Evolutionary conservation across 2,113 vertebrate species (phyloP).

Genomic region (Megaceryle torquata): DNA sequence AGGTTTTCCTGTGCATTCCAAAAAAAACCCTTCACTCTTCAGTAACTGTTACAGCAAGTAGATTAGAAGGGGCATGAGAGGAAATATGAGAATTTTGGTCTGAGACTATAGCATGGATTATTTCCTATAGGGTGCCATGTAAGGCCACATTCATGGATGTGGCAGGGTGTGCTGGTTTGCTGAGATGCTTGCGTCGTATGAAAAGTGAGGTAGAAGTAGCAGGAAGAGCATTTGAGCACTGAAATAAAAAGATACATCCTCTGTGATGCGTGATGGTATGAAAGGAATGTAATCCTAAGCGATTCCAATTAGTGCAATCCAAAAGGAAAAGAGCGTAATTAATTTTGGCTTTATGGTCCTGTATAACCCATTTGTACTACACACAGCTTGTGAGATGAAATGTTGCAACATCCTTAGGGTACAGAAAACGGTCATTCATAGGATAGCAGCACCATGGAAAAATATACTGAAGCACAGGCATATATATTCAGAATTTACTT

Average conservation of each 20-base stretch:
- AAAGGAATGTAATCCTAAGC: neutral
- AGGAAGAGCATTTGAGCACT: neutral
- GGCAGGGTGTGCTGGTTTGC: constrained; percentile 26
- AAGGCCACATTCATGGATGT: neutral
- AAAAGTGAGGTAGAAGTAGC: neutral
- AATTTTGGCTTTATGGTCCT: neutral
- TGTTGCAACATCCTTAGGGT: neutral
- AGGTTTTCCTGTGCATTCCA: neutral
- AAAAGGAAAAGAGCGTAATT: neutral
- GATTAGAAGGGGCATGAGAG: neutral
- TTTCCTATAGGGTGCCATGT: constrained; percentile 11
- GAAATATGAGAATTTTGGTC: constrained; percentile 13
- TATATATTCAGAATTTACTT: neutral
- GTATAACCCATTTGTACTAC: neutral
- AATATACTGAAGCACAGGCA: neutral
- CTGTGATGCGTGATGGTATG: neutral
- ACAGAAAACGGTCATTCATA: neutral
- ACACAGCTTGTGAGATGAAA: neutral
- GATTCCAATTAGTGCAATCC: neutral
- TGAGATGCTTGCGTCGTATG: neutral
- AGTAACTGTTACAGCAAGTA: neutral
- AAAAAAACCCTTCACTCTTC: neutral
- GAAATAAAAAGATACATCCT: neutral
- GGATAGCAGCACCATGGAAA: neutral
- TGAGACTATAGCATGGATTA: neutral